These are phyloP conservation scores for Drosophila dives DNA, from an alignment of 2,888 invertebrate species.

Conservation along the genomic window DNA sequence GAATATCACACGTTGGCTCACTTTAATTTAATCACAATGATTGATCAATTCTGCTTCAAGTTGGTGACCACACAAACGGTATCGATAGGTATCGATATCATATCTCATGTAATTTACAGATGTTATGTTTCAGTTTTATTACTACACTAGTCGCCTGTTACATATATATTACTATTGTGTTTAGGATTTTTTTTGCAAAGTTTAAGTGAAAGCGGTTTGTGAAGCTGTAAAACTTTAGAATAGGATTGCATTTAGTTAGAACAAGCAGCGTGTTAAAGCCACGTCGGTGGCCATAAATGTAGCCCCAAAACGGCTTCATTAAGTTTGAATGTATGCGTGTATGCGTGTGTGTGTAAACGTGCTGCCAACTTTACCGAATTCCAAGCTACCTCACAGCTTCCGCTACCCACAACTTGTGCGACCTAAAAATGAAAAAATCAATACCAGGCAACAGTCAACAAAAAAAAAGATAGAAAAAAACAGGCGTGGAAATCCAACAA, in stretches of 20 bases:
- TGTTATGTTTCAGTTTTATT: background rate
- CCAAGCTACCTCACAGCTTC: slow-evolving; percentile 27
- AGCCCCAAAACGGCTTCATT: slow-evolving; percentile 59
- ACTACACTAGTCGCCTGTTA: background rate
- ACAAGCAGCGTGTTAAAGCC: slow-evolving; percentile 21
- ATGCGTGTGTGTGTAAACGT: slow-evolving; percentile 17
- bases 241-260: slow-evolving; percentile 5
- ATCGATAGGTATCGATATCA: background rate
- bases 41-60: background rate
- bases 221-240: slow-evolving; percentile 7
- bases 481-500: slow-evolving; percentile 59
- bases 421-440: slow-evolving; percentile 75
- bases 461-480: slow-evolving; percentile 19
- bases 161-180: background rate
- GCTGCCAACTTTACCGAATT: slow-evolving; percentile 41
- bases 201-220: background rate
- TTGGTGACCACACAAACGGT: background rate
- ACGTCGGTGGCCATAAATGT: slow-evolving; percentile 54
- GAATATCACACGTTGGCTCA: background rate
- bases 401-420: slow-evolving; percentile 23
- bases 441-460: slow-evolving; percentile 46
- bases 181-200: background rate
- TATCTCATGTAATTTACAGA: background rate
- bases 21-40: background rate
- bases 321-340: slow-evolving; percentile 32